Evolutionary conservation across 2,888 invertebrate species (phyloP), one percentile per base, ranked within the genome.

Genomic region (Caenorhabditis sp.): DNA sequence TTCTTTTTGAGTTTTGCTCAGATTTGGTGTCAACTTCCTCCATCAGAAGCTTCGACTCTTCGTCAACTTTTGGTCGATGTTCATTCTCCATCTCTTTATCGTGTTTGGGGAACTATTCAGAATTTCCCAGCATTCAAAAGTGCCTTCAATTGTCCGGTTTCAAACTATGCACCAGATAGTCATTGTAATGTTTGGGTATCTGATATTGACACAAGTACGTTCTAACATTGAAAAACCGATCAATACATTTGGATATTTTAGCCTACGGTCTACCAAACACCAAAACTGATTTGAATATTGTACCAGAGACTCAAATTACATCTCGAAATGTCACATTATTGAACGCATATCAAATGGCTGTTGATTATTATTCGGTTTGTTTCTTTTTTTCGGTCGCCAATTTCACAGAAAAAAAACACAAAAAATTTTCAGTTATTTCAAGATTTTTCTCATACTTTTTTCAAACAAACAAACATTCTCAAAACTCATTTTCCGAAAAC

Each of bases 1-100:
- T 83, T 82, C 76, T 83, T 83, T 81, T 66, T 83, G 51, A 70
- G 72, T 23, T 83, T 82, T 62, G 82, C 79, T 17, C 66, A 78
- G 68, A 77, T 79, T 17, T 82, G 82, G 83, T 82, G 81, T 49
- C 76, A 82, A 60, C 36, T 64, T 12, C 64, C 77, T 5, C 73
- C 70, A 31, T 24, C 64, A 0, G 74, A 73, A 26, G 51, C 27
- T 8, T 43, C 37, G 1, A 49, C 72, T 23, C 63, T 71, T 17
- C 61, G 70, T 10, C 81, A 83, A 55, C 68, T 82, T 26, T 66
- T 81, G 0, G 70, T 76, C n/a, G 82, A 83, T 58, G 77, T 78
- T 17, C 83, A 83, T 58, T 79, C 81, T 8, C 83, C 83, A 14
- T 79, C 81, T 6, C 57, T 75, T 17, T 83, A 79, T 51, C 66